Evolutionary conservation across 2,113 vertebrate genomes (phyloP).

Genomic region (Platysteira castanea): DNA sequence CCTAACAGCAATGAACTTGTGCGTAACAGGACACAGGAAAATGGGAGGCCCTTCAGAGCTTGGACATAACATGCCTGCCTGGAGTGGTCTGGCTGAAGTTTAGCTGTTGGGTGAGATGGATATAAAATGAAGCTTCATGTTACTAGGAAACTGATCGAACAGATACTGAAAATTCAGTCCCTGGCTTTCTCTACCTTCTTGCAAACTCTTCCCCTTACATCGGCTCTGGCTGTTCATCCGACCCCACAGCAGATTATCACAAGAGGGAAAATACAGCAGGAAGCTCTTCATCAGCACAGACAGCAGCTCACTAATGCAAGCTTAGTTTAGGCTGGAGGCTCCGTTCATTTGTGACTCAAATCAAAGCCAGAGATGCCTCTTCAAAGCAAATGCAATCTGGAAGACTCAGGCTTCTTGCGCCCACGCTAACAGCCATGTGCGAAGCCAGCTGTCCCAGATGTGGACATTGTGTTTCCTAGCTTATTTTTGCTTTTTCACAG

Average conservation of each 20-base stretch:
- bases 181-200: neutral
- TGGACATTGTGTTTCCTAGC: neutral
- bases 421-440: fast-evolving
- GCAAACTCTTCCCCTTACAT: neutral
- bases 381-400: neutral
- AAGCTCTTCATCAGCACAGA: neutral
- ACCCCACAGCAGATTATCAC: neutral
- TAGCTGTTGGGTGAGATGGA: neutral
- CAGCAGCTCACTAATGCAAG: neutral
- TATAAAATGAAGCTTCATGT: neutral
- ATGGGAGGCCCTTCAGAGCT: neutral
- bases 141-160: fast-evolving
- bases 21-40: neutral
- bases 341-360: neutral
- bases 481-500: neutral
- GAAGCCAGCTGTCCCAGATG: fast-evolving
- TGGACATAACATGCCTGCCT: fast-evolving
- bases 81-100: neutral
- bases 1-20: neutral
- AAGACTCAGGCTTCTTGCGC: neutral
- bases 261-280: neutral
- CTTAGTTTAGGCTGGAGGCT: neutral
- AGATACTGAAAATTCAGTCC: neutral
- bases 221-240: neutral
- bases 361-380: neutral